These are phyloP conservation scores for Tetramorium bicarinatum DNA, from an alignment of 2,888 invertebrate genomes.

Conservation along the genomic window DNA sequence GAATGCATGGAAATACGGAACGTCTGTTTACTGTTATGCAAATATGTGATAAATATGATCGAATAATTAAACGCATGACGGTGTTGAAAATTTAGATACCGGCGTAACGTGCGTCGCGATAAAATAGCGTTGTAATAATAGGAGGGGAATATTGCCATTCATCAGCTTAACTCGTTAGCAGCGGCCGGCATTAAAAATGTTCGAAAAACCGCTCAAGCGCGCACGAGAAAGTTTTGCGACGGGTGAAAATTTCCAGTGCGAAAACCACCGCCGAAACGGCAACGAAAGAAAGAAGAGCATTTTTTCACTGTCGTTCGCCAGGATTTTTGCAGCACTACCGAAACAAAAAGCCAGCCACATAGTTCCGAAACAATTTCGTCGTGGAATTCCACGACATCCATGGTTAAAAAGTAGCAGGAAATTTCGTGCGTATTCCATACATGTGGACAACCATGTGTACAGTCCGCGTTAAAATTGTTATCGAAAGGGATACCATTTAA, in stretches of 20 bases:
- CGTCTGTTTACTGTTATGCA: constrained; percentile 31
- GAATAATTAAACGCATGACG: constrained; percentile 50
- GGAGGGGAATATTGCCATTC: constrained; percentile 49
- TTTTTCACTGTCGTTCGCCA: constrained; percentile 66
- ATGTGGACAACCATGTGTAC: constrained; percentile 45
- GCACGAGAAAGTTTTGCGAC: constrained; percentile 56
- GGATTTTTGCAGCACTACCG: constrained; percentile 63
- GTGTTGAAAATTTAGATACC: constrained; percentile 49
- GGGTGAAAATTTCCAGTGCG: constrained; percentile 44
- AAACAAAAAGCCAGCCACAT: constrained; percentile 74
- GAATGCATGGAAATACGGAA: not conserved
- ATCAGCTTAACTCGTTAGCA: constrained; percentile 56
- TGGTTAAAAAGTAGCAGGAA: constrained; percentile 71
- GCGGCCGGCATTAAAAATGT: constrained; percentile 50
- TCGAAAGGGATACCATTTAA: constrained; percentile 9
- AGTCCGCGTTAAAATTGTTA: constrained; percentile 33
- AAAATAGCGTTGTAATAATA: constrained; percentile 50
- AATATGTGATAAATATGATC: constrained; percentile 44
- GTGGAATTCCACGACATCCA: constrained; percentile 70
- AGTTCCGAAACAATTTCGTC: constrained; percentile 79
- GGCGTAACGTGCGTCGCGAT: constrained; percentile 18
- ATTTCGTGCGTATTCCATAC: constrained; percentile 74
- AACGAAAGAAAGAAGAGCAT: constrained; percentile 62
- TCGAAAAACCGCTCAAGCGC: constrained; percentile 44
- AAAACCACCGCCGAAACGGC: constrained; percentile 52